A percentile compares a stretch with the other conserved stretches of the same genome.
Evolutionary conservation across 37 sponge, comb jelly and placozoan genomes (phyloP).

Genomic region (Agelas oroides): DNA sequence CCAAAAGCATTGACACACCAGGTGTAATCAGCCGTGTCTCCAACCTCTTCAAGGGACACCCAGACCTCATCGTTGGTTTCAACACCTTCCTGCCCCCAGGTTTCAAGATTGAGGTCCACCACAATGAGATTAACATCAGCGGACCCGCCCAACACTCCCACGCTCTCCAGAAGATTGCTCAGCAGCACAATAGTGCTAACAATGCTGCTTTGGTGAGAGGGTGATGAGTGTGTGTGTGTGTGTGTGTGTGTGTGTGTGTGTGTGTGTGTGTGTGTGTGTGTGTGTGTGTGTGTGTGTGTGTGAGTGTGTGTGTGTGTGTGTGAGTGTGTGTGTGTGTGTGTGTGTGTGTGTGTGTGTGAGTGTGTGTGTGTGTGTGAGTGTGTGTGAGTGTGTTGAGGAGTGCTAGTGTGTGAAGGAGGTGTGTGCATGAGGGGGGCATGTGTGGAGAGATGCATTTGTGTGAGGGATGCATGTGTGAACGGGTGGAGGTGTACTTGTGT

Average conservation of each 20-base stretch:
- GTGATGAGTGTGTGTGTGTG: background rate
- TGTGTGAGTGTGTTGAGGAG: constrained; percentile 36
- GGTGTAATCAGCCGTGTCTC: constrained; percentile 96
- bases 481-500: no score
- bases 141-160: constrained; percentile 76
- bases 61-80: constrained; percentile 97
- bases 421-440: no score
- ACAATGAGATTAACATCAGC: constrained; percentile 77
- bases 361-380: background rate
- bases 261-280: background rate
- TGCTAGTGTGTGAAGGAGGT: no score
- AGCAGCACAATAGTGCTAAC: constrained; percentile 59
- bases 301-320: constrained; percentile 20
- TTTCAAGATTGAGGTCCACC: constrained; percentile 94
- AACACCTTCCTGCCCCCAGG: constrained; percentile 98
- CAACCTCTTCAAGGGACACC: constrained; percentile 94
- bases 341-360: constrained; percentile 33
- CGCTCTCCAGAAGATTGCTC: constrained; percentile 66
- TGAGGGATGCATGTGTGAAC: no score
- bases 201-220: background rate
- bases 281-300: constrained; percentile 20
- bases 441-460: no score
- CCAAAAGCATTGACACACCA: constrained; percentile 93
- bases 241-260: constrained; percentile 40
- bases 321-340: background rate